phyloP scores from a whole-genome alignment of 2,888 invertebrate species.

The Tanytarsus gracilentus region DNA sequence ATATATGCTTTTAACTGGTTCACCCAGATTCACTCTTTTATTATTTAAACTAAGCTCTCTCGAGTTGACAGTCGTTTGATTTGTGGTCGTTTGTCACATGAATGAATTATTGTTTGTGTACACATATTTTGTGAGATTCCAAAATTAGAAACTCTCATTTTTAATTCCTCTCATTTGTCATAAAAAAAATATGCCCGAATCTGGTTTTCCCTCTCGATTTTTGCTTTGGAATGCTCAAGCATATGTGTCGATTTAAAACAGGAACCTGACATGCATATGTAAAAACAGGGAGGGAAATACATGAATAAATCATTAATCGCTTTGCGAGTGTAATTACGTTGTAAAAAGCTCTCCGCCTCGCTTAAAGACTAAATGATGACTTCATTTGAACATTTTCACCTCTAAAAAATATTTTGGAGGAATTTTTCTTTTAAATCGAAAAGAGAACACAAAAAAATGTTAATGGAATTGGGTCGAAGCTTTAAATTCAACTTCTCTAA shows the following conservation, averaged over 20 bases:
- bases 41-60: background rate
- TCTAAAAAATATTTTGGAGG: too few species aligned
- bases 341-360: too few species aligned
- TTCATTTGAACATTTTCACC: too few species aligned
- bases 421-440: too few species aligned
- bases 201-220: too few species aligned
- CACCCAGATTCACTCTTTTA: slow-evolving; percentile 21
- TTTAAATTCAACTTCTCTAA: too few species aligned
- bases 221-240: background rate
- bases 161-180: slow-evolving; percentile 12
- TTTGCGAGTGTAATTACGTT: background rate
- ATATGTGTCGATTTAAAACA: background rate
- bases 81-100: background rate
- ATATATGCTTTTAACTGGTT: slow-evolving; percentile 24
- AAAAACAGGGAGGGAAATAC: background rate
- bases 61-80: slow-evolving; percentile 17
- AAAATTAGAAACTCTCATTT: slow-evolving; percentile 7
- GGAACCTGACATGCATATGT: background rate
- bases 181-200: slow-evolving; percentile 8
- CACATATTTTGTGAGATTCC: too few species aligned
- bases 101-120: too few species aligned
- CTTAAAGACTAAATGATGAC: too few species aligned
- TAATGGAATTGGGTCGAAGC: background rate
- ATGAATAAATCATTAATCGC: background rate
- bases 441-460: too few species aligned